Percentiles rank a stretch among this genome's conserved stretches.
Conservation (phyloP, 2,797 vertebrate genomes). For the Cynopterus sphinx region DNA sequence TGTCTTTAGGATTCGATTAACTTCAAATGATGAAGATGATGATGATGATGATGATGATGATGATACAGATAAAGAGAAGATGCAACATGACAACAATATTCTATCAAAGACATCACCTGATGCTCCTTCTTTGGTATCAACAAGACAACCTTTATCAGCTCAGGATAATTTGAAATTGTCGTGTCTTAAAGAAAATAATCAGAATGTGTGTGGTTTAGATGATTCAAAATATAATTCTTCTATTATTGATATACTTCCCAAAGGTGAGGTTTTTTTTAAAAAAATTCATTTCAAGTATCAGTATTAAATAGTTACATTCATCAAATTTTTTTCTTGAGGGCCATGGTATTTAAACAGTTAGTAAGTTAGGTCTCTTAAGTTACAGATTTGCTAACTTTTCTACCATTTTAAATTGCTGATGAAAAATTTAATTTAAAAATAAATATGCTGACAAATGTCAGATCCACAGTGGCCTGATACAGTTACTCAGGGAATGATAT, state of each 20-base stretch:
- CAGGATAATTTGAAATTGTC: constrained; percentile 8
- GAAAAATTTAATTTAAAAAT: constrained; percentile 42
- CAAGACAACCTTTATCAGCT: constrained; percentile 30
- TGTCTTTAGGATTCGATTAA: constrained; percentile 63
- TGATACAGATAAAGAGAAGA: constrained; percentile 40
- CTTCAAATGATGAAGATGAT: constrained; percentile 67
- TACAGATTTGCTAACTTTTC: constrained; percentile 22
- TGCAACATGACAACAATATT: neutral
- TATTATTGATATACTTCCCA: constrained; percentile 23
- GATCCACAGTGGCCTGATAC: neutral
- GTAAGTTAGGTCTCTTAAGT: constrained; percentile 21
- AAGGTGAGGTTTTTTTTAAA: constrained; percentile 58
- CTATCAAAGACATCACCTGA: constrained; percentile 19
- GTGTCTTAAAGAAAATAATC: constrained; percentile 49
- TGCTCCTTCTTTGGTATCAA: constrained; percentile 31
- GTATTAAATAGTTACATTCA: neutral
- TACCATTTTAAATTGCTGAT: constrained; percentile 36
- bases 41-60: constrained; percentile 36
- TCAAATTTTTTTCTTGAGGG: constrained; percentile 43
- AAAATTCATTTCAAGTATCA: constrained; percentile 1
- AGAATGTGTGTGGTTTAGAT: constrained; percentile 30
- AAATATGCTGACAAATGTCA: constrained; percentile 5
- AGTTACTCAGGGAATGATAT: neutral
- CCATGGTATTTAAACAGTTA: neutral
- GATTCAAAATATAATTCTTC: constrained; percentile 40